Conservation (phyloP, 2,888 invertebrate genomes). For the Norana najaformis region DNA sequence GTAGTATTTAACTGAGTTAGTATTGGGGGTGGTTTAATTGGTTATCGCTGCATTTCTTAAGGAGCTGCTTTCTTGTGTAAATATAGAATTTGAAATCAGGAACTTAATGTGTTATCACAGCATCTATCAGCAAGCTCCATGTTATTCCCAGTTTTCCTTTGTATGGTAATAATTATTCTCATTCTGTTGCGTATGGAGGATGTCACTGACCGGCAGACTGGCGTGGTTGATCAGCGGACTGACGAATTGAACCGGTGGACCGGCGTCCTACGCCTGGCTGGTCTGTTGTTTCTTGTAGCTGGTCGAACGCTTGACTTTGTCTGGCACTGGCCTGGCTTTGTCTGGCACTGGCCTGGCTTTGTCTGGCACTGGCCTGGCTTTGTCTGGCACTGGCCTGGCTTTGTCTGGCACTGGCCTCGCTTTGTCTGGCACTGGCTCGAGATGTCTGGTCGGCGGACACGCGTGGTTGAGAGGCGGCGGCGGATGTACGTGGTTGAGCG, state of each 20-base stretch:
- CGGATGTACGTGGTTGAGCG: too few species aligned
- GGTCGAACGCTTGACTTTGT: too few species aligned
- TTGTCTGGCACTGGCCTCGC: neutral
- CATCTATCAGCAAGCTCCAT: neutral
- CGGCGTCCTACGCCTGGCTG: too few species aligned
- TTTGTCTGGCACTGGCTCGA: neutral
- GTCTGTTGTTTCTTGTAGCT: too few species aligned
- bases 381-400: neutral
- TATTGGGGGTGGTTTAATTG: neutral
- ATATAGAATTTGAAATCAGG: neutral
- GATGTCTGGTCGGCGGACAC: neutral
- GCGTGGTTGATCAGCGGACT: neutral
- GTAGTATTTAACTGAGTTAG: neutral
- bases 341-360: neutral
- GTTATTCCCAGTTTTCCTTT: neutral
- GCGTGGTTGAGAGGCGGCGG: neutral
- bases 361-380: neutral
- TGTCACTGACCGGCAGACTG: neutral
- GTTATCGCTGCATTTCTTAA: neutral
- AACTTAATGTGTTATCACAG: neutral
- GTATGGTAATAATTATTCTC: neutral
- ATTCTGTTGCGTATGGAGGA: neutral
- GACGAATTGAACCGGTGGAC: neutral
- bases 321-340: neutral
- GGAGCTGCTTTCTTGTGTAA: neutral